Base-by-base conservation (phyloP, 2,113 vertebrate genomes). In the Oriolus oriolus region DNA sequence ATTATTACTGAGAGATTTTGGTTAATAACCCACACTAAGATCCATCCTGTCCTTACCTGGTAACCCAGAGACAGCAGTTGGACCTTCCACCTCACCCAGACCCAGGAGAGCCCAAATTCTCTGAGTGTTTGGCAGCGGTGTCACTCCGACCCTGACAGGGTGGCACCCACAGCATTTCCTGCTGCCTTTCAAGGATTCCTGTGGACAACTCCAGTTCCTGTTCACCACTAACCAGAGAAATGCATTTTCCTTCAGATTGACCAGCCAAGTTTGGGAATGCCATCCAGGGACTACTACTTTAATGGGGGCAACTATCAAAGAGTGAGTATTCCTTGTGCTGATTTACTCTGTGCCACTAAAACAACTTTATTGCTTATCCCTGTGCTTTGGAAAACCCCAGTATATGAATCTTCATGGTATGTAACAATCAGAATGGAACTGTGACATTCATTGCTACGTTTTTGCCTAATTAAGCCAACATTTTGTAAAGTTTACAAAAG, bases 191-290 rank as follows among this genome's bases (percentile, higher is more conserved):
- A 42, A 64, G 33, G 84, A 23, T 16, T 11, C n/a, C 49, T 71
- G 57, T 45, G 68, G 59, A 24, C 57, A 65, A 0, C 9, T 27
- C 35, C 57, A 31, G 10, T 2, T 73, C 45, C 63, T 70, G 24
- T 2, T 75, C 68, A 60, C 49, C 81, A 54, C 91, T 93, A 59
- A 95, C 87, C 50, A 68, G 15, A 65, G 56, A 91, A 90, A 85
- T 90, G 11, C 33, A 13, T 82, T 94, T 93, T 92, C 85, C 90
- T 95, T 56, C 97, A 99, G 99, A 98, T 99, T 87, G 99, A 99
- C 97, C 99, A 99, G 95, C 99, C 99, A 16, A 98, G 97, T 42
- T 94, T 99, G 80, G 99, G 99, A 88, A 99, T 99, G 99, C 99
- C 99, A 11, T 99, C 99, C 63, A 98, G 99, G 89, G 99, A 99